Base-by-base conservation (phyloP, 30 jellyfish, hydroid and myxozoan species). In the Rhopilema esculentum region DNA sequence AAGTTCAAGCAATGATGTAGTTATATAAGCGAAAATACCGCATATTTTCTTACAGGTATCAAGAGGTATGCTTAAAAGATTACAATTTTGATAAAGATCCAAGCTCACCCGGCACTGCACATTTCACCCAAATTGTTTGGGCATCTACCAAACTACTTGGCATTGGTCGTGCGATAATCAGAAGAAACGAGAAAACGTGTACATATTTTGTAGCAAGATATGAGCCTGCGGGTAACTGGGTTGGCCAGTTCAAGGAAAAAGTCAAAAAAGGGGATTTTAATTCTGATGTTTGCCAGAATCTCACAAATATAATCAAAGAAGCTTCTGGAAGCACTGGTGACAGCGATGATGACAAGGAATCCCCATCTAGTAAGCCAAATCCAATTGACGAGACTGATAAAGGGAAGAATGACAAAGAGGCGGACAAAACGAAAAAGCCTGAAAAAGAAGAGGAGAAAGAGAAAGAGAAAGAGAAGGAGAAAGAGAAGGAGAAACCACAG, bases 101-200 rank as follows among this genome's bases (percentile, higher is more conserved):
- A 19, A 50, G 82, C 28, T 27, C 78, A 0, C 95, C 72, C 18
- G 95, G 91, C 62, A 88, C 97, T 0, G 97, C 94, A 1, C 98
- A 93, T 67, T 93, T 93, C 78, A 81, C 97, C 15, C 98, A 93
- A 83, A 76, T 93, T 28, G 97, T 93, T 0, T 93, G 98, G 98
- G 71, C 83, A 23, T 25, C 75, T 24, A 75, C 91, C 19, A 87
- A 71, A 32, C 32, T 49, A n/a, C 88, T 93, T 48, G 98, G 98
- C 1, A 70, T 93, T 17, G 98, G 98, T 1, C 51, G 91, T 27
- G 97, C 98, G 9, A 93, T 77, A 1, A 77, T 68, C 20, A 75
- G 90, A 61, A 79, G 87, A 1, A 89, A 80, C 2, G 91, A 67
- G 12, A 67, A 27, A 53, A 82, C 93, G 4, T 93, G 98, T 72